These are phyloP conservation scores for Circaetus cinerascens DNA, from an alignment of 2,113 vertebrate species.

Conservation along the genomic window DNA sequence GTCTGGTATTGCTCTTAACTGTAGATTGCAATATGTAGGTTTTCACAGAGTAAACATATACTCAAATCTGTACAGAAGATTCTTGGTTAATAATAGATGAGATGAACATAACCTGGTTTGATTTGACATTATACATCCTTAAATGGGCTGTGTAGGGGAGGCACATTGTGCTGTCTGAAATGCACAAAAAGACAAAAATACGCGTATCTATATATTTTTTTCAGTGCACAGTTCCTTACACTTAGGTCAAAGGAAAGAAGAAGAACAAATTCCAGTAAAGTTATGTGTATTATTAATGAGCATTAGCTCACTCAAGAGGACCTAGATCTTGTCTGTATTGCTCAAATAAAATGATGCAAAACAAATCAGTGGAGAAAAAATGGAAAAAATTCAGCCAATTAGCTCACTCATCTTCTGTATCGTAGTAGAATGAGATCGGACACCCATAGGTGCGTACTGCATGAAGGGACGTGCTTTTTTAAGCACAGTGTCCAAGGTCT, in stretches of 20 bases:
- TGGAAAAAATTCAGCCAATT: neutral
- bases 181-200: neutral
- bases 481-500: neutral
- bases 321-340: neutral
- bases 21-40: neutral
- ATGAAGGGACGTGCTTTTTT: neutral
- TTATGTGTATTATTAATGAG: neutral
- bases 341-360: neutral
- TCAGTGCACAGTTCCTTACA: neutral
- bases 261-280: neutral
- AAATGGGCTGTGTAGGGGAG: neutral
- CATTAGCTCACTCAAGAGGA: neutral
- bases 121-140: neutral
- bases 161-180: neutral
- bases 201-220: accelerated
- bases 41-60: constrained; percentile 1
- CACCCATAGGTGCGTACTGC: neutral
- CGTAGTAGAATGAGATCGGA: neutral
- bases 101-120: neutral
- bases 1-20: neutral
- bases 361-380: neutral
- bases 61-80: neutral
- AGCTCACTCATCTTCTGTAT: neutral
- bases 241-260: neutral
- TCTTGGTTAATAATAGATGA: constrained; percentile 9